Conservation (phyloP, 2,888 invertebrate genomes). For the Aproaerema taeniolella region DNA sequence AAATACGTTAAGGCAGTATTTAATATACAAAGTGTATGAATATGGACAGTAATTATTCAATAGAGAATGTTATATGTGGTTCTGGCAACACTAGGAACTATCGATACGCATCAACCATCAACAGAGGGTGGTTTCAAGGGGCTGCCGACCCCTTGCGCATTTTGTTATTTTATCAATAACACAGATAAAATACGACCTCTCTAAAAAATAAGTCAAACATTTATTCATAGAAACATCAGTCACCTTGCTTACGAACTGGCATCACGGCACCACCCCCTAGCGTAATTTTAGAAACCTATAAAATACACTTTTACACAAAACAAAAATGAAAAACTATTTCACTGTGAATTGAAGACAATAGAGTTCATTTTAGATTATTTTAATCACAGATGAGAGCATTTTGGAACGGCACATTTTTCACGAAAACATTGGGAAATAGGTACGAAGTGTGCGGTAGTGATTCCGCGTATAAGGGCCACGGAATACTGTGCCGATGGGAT, state of each 20-base stretch:
- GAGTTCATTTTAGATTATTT: slow-evolving; percentile 59
- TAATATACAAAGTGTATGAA: too few species aligned
- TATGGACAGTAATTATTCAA: too few species aligned
- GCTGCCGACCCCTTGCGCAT: slow-evolving; percentile 34
- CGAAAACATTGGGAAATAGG: slow-evolving; percentile 66
- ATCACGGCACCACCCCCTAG: slow-evolving; percentile 78
- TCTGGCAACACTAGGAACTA: slow-evolving; percentile 33
- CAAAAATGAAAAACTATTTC: slow-evolving; percentile 55
- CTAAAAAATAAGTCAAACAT: slow-evolving; percentile 24
- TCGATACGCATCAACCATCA: slow-evolving; percentile 43
- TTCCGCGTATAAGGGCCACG: slow-evolving; percentile 58
- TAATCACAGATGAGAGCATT: slow-evolving; percentile 53
- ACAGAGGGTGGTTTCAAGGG: slow-evolving; percentile 37
- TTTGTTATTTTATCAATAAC: slow-evolving; percentile 29
- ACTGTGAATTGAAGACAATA: slow-evolving; percentile 39
- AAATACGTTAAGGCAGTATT: too few species aligned
- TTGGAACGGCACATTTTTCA: slow-evolving; percentile 53
- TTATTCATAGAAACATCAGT: slow-evolving; percentile 28
- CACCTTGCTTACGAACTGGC: slow-evolving; percentile 88
- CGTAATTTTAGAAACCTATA: slow-evolving; percentile 60
- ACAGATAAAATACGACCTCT: slow-evolving; percentile 14
- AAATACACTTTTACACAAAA: slow-evolving; percentile 40
- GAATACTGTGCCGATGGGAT: slow-evolving; percentile 74
- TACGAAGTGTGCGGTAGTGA: slow-evolving; percentile 56
- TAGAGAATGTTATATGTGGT: too few species aligned